Percentiles rank a stretch among this genome's conserved stretches.
phyloP scores from a whole-genome alignment of 2,797 vertebrate genomes.

The Clarias platycephalus region DNA sequence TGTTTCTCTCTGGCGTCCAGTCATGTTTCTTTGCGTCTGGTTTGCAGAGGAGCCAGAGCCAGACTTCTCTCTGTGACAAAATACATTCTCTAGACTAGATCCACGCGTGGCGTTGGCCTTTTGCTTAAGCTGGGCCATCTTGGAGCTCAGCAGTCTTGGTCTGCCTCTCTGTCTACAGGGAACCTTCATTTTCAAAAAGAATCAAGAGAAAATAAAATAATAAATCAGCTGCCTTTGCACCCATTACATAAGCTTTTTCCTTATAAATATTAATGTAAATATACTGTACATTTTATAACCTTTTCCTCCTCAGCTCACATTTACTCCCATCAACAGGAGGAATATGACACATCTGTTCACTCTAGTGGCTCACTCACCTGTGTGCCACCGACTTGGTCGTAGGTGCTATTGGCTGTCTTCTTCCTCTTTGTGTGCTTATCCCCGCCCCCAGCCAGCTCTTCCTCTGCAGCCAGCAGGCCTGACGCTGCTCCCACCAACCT shows the following conservation, averaged over 20 bases:
- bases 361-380: constrained; percentile 68
- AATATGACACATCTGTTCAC: background rate
- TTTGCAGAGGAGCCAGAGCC: constrained; percentile 66
- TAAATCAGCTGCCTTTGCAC: background rate
- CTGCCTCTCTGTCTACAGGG: constrained; percentile 76
- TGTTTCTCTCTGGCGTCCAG: constrained; percentile 34
- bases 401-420: constrained; percentile 75
- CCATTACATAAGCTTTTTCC: constrained; percentile 3
- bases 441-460: constrained; percentile 66
- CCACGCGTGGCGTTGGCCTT: constrained; percentile 80
- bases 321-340: background rate
- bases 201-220: background rate
- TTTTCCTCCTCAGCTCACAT: background rate
- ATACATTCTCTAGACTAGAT: constrained; percentile 68
- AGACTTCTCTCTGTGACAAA: constrained; percentile 73
- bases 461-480: constrained; percentile 74
- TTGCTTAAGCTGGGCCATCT: constrained; percentile 84
- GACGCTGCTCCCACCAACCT: constrained; percentile 79
- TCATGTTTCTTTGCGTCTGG: constrained; percentile 56
- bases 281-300: background rate
- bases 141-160: constrained; percentile 74
- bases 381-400: constrained; percentile 70
- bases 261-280: background rate
- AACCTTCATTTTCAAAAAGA: constrained; percentile 75
- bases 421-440: constrained; percentile 84